Evolutionary conservation across 2,797 vertebrate genomes (phyloP), one percentile per base, ranked within the genome.

Genomic region (Parauchenoglanis ngamensis): DNA sequence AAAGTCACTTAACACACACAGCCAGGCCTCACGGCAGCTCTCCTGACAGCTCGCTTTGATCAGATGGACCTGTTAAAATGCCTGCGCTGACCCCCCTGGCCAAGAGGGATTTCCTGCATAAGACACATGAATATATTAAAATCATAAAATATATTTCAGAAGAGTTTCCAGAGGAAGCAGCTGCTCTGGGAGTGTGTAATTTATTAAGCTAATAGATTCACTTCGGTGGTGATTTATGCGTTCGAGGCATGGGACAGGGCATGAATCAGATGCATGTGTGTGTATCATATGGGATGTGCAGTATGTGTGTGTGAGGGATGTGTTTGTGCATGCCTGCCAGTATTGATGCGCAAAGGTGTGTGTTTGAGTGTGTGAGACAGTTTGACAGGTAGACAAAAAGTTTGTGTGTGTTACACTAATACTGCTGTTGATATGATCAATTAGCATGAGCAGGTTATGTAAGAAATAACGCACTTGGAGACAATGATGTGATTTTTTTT

Each of bases 41-140:
- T 63, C 23, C 56, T 35, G 68, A 25, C 78, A 25, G 61, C 70
- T 54, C 67, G 11, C 56, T 73, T 77, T 84, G 81, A 78, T 87
- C 59, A 10, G 40, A 84, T 31, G 84, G 81, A 87, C 76, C 46
- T 28, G 63, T 49, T 78, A 23, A 72, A 78, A 77, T 79, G 59
- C 75, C 68, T 65, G 10, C 92, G 83, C 85, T 87, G 87, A 89
- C 89, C 83, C 90, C 85, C 70, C 49, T 77, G 88, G 46, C 49
- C 59, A 23, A 57, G 63, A 91, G 78, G 84, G 75, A 44, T 70
- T 13, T 59, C 72, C 40, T 63, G 49, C 82, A 87, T 35, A 61
- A 40, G 89, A 92, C 77, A 77, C 59, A 76, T 12, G 63, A 8
- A 63, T 77, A 68, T n/a, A 57, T 80, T 89, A 61, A 89, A 84